phyloP scores from a whole-genome alignment of 1,140 invertebrate species.

The Brachionus rubens region DNA sequence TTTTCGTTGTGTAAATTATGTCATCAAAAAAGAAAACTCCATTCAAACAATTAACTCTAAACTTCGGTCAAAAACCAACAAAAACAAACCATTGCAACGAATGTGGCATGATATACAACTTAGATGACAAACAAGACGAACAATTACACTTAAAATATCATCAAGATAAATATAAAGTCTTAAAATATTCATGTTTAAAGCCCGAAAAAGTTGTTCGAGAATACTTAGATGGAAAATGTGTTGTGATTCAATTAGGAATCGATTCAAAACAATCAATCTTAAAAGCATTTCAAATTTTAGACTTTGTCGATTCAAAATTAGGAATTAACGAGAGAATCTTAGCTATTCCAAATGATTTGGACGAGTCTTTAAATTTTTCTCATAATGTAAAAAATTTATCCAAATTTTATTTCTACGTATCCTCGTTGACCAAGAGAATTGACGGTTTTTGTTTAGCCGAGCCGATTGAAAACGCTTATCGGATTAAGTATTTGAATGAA shows the following conservation, averaged over 20 bases:
- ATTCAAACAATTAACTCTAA: slow-evolving; percentile 20
- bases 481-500: slow-evolving; percentile 14
- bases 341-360: neutral
- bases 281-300: slow-evolving; percentile 20
- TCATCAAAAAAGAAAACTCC: slow-evolving; percentile 30
- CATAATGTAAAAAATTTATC: slow-evolving; percentile 25
- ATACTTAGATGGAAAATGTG: slow-evolving; percentile 30
- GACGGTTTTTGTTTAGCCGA: slow-evolving; percentile 34
- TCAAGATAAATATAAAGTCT: neutral
- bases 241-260: slow-evolving; percentile 17
- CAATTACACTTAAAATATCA: slow-evolving; percentile 27
- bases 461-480: neutral
- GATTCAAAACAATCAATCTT: neutral
- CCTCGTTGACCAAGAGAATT: slow-evolving; percentile 1
- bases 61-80: slow-evolving; percentile 20
- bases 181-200: neutral
- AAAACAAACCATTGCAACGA: slow-evolving; percentile 29
- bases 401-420: slow-evolving; percentile 36
- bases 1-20: neutral
- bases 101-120: slow-evolving; percentile 27
- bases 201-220: slow-evolving; percentile 10
- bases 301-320: slow-evolving; percentile 20
- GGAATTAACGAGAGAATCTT: slow-evolving; percentile 21
- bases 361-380: neutral
- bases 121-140: slow-evolving; percentile 15